Conservation (phyloP, 2,888 invertebrate species). For the Hydrotaea cyrtoneurina region DNA sequence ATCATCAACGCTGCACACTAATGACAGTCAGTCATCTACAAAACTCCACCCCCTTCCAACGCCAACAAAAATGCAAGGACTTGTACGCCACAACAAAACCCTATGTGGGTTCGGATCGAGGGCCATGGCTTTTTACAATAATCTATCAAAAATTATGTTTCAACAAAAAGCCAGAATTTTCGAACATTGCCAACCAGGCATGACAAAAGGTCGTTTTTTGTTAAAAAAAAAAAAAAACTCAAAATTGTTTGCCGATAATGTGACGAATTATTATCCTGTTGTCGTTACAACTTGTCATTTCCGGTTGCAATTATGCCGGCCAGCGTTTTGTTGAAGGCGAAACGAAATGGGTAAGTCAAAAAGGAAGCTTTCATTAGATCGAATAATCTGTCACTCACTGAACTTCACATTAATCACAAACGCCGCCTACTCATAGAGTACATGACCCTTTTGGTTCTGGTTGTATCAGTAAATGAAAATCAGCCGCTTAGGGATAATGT, state of each 20-base stretch:
- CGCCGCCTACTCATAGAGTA: too few relatives aligned
- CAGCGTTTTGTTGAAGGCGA: conserved; percentile 22
- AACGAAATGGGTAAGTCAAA: neutral
- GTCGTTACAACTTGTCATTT: conserved; percentile 59
- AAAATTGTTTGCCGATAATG: conserved; percentile 3
- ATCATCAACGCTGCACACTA: conserved; percentile 23
- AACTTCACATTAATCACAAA: neutral
- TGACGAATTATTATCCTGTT: conserved; percentile 52
- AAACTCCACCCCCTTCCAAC: neutral
- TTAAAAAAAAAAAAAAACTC: neutral
- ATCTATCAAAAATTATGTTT: conserved; percentile 40
- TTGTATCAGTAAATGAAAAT: conserved; percentile 45
- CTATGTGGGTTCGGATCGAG: neutral
- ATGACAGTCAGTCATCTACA: conserved; percentile 26
- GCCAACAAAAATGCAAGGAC: conserved; percentile 18
- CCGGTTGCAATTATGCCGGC: conserved; percentile 15
- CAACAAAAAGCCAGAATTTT: neutral
- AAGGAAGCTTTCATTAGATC: conserved; percentile 27
- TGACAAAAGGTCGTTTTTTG: neutral
- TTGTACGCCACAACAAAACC: neutral
- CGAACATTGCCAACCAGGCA: neutral
- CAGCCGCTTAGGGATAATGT: conserved; percentile 16
- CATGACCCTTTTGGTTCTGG: neutral
- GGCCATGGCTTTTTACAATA: neutral
- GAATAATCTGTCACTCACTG: conserved; percentile 39